Conservation (phyloP, 2,797 vertebrate species). For the Dendrocincla fuliginosa region DNA sequence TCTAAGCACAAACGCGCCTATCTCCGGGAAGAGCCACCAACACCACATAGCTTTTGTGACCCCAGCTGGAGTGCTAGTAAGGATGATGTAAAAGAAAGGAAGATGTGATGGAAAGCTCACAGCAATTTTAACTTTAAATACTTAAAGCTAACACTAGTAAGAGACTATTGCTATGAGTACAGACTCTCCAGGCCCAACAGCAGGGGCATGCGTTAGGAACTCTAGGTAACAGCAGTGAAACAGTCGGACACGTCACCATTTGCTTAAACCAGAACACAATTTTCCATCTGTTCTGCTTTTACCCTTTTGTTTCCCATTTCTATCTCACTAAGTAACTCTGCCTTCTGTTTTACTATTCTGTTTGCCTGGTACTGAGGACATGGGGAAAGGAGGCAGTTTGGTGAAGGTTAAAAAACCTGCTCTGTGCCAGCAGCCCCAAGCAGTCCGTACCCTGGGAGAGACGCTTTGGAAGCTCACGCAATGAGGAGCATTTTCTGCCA, state of each 20-base stretch:
- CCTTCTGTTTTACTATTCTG: neutral
- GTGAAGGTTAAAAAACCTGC: neutral
- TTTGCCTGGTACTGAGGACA: neutral
- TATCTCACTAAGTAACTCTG: neutral
- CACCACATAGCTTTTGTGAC: fast-evolving
- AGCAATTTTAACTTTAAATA: neutral
- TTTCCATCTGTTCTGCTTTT: neutral
- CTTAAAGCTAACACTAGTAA: neutral
- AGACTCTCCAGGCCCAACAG: neutral
- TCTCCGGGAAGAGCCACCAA: neutral
- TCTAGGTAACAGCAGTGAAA: neutral
- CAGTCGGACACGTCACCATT: neutral
- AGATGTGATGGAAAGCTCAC: neutral
- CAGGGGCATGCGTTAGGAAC: neutral
- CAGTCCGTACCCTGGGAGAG: neutral
- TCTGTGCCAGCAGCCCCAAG: neutral
- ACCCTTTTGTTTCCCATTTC: neutral
- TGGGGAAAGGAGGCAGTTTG: neutral
- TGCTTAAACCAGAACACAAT: neutral
- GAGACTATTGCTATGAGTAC: neutral
- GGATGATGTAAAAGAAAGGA: neutral
- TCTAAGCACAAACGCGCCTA: neutral
- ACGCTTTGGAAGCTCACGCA: neutral
- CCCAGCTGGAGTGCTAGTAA: fast-evolving
- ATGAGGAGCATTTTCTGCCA: neutral